Conservation (phyloP, 2,797 vertebrate species). For the Xerus rutilus region DNA sequence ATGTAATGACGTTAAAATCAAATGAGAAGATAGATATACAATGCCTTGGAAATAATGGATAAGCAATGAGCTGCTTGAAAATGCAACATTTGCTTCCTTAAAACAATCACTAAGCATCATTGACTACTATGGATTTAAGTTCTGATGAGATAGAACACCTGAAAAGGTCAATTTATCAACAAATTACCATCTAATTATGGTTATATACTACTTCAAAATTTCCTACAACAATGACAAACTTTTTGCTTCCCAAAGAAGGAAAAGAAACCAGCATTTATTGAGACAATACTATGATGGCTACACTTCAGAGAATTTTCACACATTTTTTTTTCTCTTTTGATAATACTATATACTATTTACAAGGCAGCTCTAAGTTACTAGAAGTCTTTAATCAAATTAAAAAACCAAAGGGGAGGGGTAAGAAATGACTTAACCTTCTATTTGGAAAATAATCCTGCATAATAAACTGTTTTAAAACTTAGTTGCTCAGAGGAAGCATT, state of each 20-base stretch:
- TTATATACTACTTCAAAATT: background rate
- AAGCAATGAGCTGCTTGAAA: background rate
- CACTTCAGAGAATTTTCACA: background rate
- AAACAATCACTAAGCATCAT: background rate
- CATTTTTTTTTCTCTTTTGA: background rate
- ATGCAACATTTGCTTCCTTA: background rate
- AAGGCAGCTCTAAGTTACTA: background rate
- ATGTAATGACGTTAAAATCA: background rate
- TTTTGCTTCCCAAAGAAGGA: background rate
- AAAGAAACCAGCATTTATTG: background rate
- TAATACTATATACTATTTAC: background rate
- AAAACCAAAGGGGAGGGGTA: background rate
- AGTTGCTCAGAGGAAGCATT: background rate
- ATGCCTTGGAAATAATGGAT: background rate
- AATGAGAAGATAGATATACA: background rate
- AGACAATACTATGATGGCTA: background rate
- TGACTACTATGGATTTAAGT: background rate
- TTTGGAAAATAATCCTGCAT: background rate
- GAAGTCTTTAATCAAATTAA: background rate
- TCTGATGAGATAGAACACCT: background rate
- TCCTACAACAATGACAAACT: background rate
- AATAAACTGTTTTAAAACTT: background rate
- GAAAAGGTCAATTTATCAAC: background rate
- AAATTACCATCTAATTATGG: background rate
- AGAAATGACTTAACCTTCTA: background rate